Evolutionary conservation across 2,888 invertebrate species (phyloP), one percentile per base, ranked within the genome.

Genomic region (Caenorhabditis uteleia): DNA sequence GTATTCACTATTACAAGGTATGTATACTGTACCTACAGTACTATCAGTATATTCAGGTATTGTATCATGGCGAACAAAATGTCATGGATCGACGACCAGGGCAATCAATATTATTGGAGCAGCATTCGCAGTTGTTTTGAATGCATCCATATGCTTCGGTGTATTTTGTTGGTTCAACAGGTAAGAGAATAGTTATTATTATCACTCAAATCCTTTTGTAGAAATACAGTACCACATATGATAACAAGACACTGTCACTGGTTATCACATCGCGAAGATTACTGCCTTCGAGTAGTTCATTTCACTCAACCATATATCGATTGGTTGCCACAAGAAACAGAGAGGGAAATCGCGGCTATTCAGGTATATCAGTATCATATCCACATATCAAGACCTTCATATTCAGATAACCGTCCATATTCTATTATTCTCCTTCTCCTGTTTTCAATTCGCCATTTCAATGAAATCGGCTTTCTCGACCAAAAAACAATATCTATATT

Each of bases 261-360:
- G 73, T 23, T 60, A 16, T 43, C 53, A 2, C 33, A 51, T 38
- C 54, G 61, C n/a, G 68, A 68, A 27, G 61, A 50, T 2, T 68
- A 73, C 25, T 74, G 74, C 46, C 36, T 67, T 27, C 55, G 74
- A 26, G 64, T 65, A 6, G 55, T 74, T 36, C 74, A 74, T 46
- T 74, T 71, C 45, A 72, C 72, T 3, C 65, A 60, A 33, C 75
- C 75, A 3, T 75, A 75, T 51, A 71, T 73, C 33, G 68, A 75
- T 31, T 75, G 75, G 75, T 51, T 67, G 29, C 65, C 62, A 1
- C 62, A 64, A n/a, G 70, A 73, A 38, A 65, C 73, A 0, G 71
- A 71, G 10, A 36, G 68, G 26, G 75, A 75, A 39, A 68, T 75
- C 8, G 66, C 69, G 7, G 68, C 70, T 1, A 59, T 75, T 27